Evolutionary conservation across 2,797 vertebrate genomes (phyloP).

Genomic region (Malurus leucopterus): DNA sequence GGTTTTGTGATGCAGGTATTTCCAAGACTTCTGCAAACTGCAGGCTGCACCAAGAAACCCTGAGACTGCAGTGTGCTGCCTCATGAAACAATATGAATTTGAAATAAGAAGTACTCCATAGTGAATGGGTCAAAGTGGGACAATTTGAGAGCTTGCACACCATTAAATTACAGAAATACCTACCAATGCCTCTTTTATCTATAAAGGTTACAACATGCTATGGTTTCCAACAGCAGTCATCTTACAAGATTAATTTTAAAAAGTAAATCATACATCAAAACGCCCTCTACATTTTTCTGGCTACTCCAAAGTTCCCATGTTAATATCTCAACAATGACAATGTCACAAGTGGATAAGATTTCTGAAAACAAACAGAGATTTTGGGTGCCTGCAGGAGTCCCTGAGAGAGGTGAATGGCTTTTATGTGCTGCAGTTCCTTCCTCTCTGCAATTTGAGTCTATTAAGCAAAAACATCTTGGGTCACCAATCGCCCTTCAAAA

Average conservation of each 20-base stretch:
- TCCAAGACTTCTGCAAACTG: not conserved
- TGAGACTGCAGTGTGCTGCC: slow-evolving; percentile 2
- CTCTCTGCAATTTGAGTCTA: not conserved
- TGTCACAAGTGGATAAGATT: not conserved
- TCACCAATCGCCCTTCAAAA: slow-evolving; percentile 37
- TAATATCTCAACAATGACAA: not conserved
- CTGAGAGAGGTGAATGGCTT: not conserved
- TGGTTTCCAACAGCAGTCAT: not conserved
- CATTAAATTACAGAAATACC: not conserved
- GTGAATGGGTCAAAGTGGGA: not conserved
- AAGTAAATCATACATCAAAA: not conserved
- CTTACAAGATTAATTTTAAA: not conserved
- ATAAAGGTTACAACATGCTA: not conserved
- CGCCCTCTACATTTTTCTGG: not conserved
- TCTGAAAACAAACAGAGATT: not conserved
- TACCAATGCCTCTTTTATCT: not conserved
- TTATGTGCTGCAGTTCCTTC: not conserved
- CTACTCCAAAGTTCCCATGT: not conserved
- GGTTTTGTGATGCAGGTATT: not conserved
- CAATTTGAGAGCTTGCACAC: not conserved
- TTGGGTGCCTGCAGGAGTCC: not conserved
- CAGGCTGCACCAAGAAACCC: not conserved
- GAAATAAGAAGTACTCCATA: not conserved
- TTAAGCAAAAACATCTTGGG: not conserved
- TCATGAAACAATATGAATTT: not conserved